These are phyloP conservation scores for Neosalanx taihuensis DNA, from an alignment of 2,797 vertebrate species.

Conservation along the genomic window DNA sequence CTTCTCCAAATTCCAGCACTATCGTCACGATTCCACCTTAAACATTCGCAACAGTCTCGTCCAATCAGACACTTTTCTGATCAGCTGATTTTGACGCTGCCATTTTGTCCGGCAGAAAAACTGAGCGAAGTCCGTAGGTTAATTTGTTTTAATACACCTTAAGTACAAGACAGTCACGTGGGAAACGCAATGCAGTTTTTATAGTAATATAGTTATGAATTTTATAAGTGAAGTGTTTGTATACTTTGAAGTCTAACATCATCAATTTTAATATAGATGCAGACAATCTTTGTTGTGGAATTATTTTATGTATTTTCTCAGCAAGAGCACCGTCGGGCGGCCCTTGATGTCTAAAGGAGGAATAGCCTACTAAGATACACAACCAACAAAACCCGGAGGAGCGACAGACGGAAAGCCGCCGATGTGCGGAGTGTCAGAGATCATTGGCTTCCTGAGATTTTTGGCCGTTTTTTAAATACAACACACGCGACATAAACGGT, in stretches of 20 bases:
- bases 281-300: too few relatives aligned
- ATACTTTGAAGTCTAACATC: too few relatives aligned
- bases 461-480: constrained; percentile 21
- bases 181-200: too few relatives aligned
- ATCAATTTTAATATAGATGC: too few relatives aligned
- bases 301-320: too few relatives aligned
- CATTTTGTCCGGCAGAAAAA: constrained; percentile 76
- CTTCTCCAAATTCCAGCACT: constrained; percentile 39
- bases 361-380: background rate
- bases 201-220: too few relatives aligned
- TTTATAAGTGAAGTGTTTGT: too few relatives aligned
- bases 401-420: constrained; percentile 23
- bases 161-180: too few relatives aligned
- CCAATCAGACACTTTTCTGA: constrained; percentile 59
- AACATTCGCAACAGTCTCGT: constrained; percentile 30
- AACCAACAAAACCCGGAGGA: background rate
- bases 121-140: constrained; percentile 13
- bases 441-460: constrained; percentile 28
- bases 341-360: too few relatives aligned
- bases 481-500: constrained; percentile 4
- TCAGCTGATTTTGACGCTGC: constrained; percentile 81
- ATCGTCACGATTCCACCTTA: constrained; percentile 52
- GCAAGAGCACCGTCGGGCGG: too few relatives aligned
- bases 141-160: too few relatives aligned
- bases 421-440: constrained; percentile 27